Conservation (phyloP, 2,888 invertebrate genomes). For the Ceraclea dissimilis region DNA sequence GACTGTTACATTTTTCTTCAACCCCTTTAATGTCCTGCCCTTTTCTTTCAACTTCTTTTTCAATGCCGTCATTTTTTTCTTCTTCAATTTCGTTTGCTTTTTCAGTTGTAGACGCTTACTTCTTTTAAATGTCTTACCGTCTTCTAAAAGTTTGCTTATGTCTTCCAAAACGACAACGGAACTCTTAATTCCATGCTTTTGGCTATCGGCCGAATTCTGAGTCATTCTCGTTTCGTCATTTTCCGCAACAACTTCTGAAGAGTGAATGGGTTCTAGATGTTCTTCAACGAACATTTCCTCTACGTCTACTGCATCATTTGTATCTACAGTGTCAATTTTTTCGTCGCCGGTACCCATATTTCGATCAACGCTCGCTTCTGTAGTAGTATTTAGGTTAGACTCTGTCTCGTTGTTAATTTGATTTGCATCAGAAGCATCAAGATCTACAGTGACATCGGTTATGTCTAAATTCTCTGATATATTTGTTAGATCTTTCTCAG, state of each 20-base stretch:
- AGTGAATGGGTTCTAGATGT: no score
- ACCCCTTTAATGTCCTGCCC: background rate
- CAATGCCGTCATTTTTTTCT: background rate
- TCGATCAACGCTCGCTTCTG: background rate
- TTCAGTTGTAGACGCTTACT: background rate
- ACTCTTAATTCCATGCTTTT: background rate
- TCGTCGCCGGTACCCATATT: background rate
- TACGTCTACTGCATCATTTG: background rate
- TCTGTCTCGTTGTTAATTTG: no score
- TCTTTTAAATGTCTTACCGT: background rate
- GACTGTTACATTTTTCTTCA: background rate
- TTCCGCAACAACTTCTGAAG: no score
- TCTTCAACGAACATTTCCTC: no score
- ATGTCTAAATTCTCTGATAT: no score
- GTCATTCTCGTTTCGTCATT: no score
- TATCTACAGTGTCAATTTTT: background rate
- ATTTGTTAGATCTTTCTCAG: no score
- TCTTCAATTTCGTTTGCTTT: background rate
- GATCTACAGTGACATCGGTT: no score
- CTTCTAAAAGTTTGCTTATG: background rate
- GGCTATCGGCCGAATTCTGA: no score
- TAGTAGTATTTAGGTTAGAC: background rate
- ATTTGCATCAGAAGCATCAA: no score
- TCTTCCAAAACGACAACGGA: background rate
- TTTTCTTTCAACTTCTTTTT: background rate